Evolutionary conservation across 2,797 vertebrate genomes (phyloP).

Genomic region (Atherinosoma microstoma): DNA sequence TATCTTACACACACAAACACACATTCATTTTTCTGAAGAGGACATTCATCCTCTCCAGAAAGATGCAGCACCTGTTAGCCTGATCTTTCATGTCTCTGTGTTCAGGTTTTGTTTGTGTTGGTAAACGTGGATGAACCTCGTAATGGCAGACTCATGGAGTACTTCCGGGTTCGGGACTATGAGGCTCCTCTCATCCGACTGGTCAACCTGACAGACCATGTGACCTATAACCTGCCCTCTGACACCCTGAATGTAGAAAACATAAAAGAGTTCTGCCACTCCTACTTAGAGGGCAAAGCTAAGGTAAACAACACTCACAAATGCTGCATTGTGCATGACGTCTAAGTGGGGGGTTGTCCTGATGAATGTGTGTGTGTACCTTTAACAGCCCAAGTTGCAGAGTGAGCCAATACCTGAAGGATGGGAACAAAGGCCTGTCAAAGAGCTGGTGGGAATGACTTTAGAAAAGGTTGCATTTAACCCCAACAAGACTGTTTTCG

Average conservation of each 20-base stretch:
- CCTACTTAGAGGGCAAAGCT: conserved; percentile 86
- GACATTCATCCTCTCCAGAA: neutral
- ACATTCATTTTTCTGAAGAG: neutral
- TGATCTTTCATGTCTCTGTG: conserved; percentile 9
- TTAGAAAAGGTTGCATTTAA: conserved; percentile 90
- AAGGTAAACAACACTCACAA: conserved; percentile 81
- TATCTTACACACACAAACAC: conserved; percentile 47
- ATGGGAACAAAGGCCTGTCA: conserved; percentile 90
- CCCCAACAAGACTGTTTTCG: conserved; percentile 87
- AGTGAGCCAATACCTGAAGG: conserved; percentile 88
- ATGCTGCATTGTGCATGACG: neutral
- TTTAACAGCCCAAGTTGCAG: conserved; percentile 81
- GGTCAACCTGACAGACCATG: conserved; percentile 87
- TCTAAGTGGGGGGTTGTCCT: neutral
- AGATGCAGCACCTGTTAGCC: neutral
- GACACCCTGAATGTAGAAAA: conserved; percentile 81
- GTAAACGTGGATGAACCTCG: conserved; percentile 87
- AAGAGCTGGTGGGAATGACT: conserved; percentile 90
- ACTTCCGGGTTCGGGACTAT: conserved; percentile 85
- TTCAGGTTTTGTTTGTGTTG: conserved; percentile 89
- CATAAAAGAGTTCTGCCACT: conserved; percentile 84
- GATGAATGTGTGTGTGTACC: conserved; percentile 27
- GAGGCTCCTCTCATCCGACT: conserved; percentile 88
- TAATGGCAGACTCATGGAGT: conserved; percentile 88
- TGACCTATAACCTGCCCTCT: conserved; percentile 89